phyloP scores from a whole-genome alignment of 2,888 invertebrate genomes.

The Stratiomys singularior region DNA sequence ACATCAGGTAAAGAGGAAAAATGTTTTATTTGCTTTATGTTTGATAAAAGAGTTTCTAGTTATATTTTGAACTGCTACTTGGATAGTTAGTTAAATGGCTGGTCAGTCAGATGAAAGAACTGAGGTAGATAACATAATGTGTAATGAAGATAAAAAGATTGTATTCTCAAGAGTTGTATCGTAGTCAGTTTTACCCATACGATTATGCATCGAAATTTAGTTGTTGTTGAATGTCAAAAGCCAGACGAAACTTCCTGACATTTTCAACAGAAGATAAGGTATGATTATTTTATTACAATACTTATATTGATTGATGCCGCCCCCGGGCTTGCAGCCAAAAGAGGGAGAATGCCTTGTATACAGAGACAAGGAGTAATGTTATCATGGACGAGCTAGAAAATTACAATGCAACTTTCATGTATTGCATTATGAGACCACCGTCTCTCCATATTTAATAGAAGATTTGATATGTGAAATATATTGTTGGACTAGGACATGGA shows the following conservation, averaged over 20 bases:
- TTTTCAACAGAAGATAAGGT: constrained; percentile 3
- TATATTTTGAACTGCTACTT: neutral
- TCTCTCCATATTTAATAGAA: neutral
- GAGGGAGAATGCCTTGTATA: no score
- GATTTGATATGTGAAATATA: constrained; percentile 1
- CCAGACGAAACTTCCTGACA: neutral
- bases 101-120: neutral
- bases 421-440: no score
- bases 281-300: constrained; percentile 49
- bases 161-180: neutral
- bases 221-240: neutral
- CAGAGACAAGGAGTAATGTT: neutral
- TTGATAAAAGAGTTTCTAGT: constrained; percentile 35
- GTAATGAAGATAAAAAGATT: neutral
- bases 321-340: constrained; percentile 17
- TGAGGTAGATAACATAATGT: constrained; percentile 15
- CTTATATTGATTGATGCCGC: constrained; percentile 50
- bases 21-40: constrained; percentile 37
- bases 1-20: neutral
- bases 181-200: no score
- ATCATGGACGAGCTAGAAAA: neutral
- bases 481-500: neutral
- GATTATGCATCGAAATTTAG: neutral
- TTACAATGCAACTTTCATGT: constrained; percentile 5
- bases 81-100: neutral